Evolutionary conservation across 2,888 invertebrate genomes (phyloP).

Genomic region (Acanthopleura granulata): DNA sequence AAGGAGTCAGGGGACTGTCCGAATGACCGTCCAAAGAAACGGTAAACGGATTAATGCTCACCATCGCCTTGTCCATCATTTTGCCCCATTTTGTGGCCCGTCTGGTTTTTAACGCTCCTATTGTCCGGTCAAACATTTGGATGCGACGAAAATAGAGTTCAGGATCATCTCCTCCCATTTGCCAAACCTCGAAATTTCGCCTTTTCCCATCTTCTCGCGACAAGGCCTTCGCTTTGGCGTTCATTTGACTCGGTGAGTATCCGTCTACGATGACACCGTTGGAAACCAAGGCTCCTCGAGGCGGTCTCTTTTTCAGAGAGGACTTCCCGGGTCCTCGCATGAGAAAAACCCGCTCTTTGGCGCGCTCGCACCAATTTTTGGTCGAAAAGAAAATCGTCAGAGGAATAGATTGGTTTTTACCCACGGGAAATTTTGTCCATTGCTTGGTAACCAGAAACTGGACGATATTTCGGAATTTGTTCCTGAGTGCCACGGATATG

Average conservation of each 20-base stretch:
- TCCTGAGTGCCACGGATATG: constrained; percentile 63
- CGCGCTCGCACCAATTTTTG: constrained; percentile 62
- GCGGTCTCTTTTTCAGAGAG: constrained; percentile 46
- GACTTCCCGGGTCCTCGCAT: constrained; percentile 59
- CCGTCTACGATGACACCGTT: constrained; percentile 62
- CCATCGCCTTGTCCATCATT: constrained; percentile 23
- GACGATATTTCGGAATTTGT: constrained; percentile 62
- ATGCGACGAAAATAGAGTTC: constrained; percentile 1
- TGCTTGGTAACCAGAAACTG: constrained; percentile 67
- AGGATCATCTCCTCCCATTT: neutral
- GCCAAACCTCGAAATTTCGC: neutral
- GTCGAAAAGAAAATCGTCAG: constrained; percentile 59
- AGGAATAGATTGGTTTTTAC: constrained; percentile 52
- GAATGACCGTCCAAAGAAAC: neutral
- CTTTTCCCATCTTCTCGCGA: neutral
- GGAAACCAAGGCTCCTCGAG: constrained; percentile 53
- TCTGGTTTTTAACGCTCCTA: constrained; percentile 25
- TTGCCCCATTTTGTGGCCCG: constrained; percentile 41
- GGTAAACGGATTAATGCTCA: neutral
- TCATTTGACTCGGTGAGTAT: constrained; percentile 57
- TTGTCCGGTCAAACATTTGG: constrained; percentile 21
- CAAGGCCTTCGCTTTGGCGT: constrained; percentile 45
- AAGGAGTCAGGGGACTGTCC: constrained; percentile 10
- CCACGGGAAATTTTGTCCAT: constrained; percentile 64
- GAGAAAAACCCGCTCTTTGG: constrained; percentile 58